phyloP scores from a whole-genome alignment of 2,797 vertebrate genomes.

The Sebastes nivosus region DNA sequence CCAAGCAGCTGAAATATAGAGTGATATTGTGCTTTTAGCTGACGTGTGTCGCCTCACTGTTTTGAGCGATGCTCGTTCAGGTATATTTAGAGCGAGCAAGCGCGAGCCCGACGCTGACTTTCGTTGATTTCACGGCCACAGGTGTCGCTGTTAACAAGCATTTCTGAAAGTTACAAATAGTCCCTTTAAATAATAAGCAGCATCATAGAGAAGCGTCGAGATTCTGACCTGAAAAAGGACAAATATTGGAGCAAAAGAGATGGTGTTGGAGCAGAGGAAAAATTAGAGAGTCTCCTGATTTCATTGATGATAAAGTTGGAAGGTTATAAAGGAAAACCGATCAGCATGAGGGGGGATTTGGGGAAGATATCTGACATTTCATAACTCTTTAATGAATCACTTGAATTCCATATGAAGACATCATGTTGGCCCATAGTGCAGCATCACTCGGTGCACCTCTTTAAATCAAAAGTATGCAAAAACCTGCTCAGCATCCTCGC shows the following conservation, averaged over 20 bases:
- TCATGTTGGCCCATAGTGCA: neutral
- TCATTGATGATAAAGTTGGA: conserved; percentile 8
- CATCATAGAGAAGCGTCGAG: neutral
- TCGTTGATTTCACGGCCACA: too few relatives aligned
- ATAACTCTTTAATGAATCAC: conserved; percentile 19
- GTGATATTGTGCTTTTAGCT: too few relatives aligned
- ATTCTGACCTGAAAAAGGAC: conserved; percentile 3
- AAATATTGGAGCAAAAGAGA: neutral
- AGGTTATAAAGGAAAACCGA: conserved; percentile 1
- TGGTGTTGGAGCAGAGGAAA: neutral
- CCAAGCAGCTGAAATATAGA: too few relatives aligned
- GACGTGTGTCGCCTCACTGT: too few relatives aligned
- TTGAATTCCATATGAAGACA: conserved; percentile 28
- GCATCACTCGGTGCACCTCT: conserved; percentile 19
- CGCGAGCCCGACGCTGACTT: too few relatives aligned
- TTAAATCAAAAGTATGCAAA: conserved; percentile 24
- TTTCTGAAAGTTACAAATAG: too few relatives aligned
- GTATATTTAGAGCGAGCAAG: too few relatives aligned
- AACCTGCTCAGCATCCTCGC: conserved; percentile 17
- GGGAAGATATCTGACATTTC: conserved; percentile 8
- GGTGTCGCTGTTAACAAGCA: too few relatives aligned
- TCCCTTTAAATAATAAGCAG: neutral
- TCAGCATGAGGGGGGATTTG: neutral
- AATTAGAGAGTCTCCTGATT: neutral
- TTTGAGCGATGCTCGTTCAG: too few relatives aligned